Evolutionary conservation across 2,797 vertebrate genomes (phyloP), one percentile per base, ranked within the genome.

Genomic region (Molothrus ater): DNA sequence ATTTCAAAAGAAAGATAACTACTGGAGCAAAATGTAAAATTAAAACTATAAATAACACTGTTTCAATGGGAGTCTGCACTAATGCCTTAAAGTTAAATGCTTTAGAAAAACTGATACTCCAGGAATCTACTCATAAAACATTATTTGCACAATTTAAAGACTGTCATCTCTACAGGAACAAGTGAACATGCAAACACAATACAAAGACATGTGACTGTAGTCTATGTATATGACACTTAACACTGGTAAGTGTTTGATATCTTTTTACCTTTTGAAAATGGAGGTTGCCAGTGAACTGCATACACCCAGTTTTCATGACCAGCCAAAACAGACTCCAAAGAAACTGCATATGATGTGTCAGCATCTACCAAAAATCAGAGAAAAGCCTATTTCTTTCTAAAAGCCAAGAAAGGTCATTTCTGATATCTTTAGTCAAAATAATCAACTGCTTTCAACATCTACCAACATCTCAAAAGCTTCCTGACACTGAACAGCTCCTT

Each of bases 291-390:
- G 96, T 99, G 99, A 91, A 99, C 97, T 48, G 99, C 99, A 88
- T 99, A 99, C 45, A 99, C 99, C 98, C 98, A 99, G 97, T 99
- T 99, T 97, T 99, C 99, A 83, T 99, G 99, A 70, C 99, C 99
- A 75, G 99, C 98, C 96, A 99, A 97, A 13, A 99, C 99, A 0
- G 99, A 99, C 97, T 99, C 99, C 93, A 99, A 97, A 79, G 98
- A 98, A 95, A 99, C 93, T 3, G 99, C 99, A 65, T 98, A 99
- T 29, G 93, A 97, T 32, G 88, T 95, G 59, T 95, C 88, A 73
- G 42, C 31, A 92, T 85, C 98, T 98, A 66, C 8, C 94, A 96
- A 38, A 97, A 86, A 97, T 50, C 50, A 96, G 61, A 97, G 56
- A 81, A 79, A 90, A 95, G 18, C 19, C 69, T 11, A 63, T 79